Percentiles rank a stretch among this genome's conserved stretches.
phyloP scores from a whole-genome alignment of 2,888 invertebrate genomes.

The Chaitophorus viminalis region DNA sequence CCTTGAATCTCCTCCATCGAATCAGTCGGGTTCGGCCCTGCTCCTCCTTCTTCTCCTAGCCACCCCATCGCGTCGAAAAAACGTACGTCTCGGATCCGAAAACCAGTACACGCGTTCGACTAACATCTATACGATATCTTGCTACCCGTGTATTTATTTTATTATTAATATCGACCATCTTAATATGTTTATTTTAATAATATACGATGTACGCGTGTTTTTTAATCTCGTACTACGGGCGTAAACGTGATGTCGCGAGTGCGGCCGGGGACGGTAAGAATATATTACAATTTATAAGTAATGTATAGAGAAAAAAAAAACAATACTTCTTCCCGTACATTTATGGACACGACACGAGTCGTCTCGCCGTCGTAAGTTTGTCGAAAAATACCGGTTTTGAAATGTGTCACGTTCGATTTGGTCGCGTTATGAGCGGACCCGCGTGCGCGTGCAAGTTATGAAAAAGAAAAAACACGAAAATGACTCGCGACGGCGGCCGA shows the following conservation, averaged over 20 bases:
- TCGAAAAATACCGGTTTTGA: slow-evolving; percentile 50
- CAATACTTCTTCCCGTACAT: neutral
- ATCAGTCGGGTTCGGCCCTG: neutral
- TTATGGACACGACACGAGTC: slow-evolving; percentile 38
- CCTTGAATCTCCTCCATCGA: slow-evolving; percentile 11
- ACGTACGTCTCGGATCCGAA: neutral
- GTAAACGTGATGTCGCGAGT: neutral
- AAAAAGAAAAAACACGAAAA: neutral
- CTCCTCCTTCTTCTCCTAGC: too few relatives aligned
- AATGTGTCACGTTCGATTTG: slow-evolving; percentile 46
- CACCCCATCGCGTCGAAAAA: too few relatives aligned
- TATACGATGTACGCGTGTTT: neutral
- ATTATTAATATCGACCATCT: too few relatives aligned
- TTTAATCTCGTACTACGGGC: neutral
- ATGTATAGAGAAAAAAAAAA: slow-evolving; percentile 21
- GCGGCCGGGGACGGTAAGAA: neutral
- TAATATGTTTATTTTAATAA: too few relatives aligned
- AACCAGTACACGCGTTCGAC: neutral
- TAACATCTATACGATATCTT: neutral
- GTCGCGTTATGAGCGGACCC: neutral
- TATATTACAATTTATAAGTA: too few relatives aligned
- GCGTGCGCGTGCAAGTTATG: neutral
- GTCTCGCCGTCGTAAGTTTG: slow-evolving; percentile 20
- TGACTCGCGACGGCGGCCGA: neutral
- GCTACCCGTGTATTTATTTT: neutral